Evolutionary conservation across 2,113 vertebrate genomes (phyloP).

Genomic region (Leptosomus discolor): DNA sequence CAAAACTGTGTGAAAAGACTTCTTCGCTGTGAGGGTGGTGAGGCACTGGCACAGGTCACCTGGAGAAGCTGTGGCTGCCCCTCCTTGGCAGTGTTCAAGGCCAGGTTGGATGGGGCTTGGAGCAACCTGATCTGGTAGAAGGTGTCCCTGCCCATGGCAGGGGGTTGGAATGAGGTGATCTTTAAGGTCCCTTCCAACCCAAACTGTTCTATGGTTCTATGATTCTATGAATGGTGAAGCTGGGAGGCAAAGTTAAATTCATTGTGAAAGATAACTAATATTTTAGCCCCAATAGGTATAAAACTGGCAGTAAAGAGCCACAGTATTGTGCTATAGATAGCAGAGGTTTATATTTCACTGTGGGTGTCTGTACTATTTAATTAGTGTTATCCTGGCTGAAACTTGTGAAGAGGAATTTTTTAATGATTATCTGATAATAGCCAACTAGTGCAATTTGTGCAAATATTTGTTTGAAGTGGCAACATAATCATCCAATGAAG

Average conservation of each 20-base stretch:
- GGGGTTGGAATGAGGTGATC: too few relatives aligned
- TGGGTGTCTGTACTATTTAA: neutral
- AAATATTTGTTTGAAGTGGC: constrained; percentile 27
- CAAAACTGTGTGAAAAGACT: neutral
- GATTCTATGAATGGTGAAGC: neutral
- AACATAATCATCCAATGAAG: neutral
- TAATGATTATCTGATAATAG: neutral
- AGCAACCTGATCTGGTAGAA: too few relatives aligned
- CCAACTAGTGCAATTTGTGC: constrained; percentile 6
- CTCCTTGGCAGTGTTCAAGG: too few relatives aligned
- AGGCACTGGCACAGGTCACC: too few relatives aligned
- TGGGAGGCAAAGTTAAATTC: neutral
- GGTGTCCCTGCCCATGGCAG: too few relatives aligned
- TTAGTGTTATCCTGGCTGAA: constrained; percentile 20
- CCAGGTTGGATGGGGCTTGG: too few relatives aligned
- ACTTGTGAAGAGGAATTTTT: neutral
- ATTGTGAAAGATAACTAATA: neutral
- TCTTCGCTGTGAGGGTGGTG: too few relatives aligned
- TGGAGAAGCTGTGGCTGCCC: too few relatives aligned
- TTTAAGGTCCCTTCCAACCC: too few relatives aligned
- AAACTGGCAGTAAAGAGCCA: neutral
- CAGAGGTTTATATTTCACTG: neutral
- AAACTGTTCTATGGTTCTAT: too few relatives aligned
- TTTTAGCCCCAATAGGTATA: neutral
- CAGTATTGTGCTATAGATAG: neutral